Base-by-base conservation (phyloP, 2,113 vertebrate species). In the Nerophis ophidion region DNA sequence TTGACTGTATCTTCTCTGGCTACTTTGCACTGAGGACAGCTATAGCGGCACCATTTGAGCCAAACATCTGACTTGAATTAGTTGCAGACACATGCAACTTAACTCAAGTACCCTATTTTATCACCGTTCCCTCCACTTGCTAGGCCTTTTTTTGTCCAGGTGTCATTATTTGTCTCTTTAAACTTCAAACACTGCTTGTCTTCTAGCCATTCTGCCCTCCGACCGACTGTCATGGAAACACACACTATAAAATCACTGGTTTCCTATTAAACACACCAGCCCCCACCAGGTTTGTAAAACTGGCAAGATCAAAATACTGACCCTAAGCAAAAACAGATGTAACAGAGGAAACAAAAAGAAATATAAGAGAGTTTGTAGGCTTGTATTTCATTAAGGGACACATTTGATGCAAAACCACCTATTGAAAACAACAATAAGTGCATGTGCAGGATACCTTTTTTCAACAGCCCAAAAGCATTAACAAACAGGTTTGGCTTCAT, bases 31-130 rank as follows among this genome's bases (percentile, higher is more conserved):
- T 51, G 19, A 34, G 14, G 36, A 26, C 35, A 55, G 15, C 9
- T 15, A 38, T 7, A 61, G 38, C 42, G 48, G 5, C 64, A 54
- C 17, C 57, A 26, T 36, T 19, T 64, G 47, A 55, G 53, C 53
- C 38, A 44, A 69, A 66, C 72, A 72, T 80, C 68, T 83, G 79
- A 69, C 68, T 74, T 65, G 16, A 52, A 76, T 78, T 85, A 85
- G 70, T 49, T 70, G 54, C 60, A 70, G 57, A 62, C 5, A 1
- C n/a, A 47, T 48, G 49, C 45, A 40, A 51, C 33, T 46, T 12
- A 48, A 47, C 14, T 14, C 42, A 47, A 42, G 16, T 10, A 3
- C 26, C 51, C 11, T 35, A 13, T 19, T 26, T 19, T 48, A 11
- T 12, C 40, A 44, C 12, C 3, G 10, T 48, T 8, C n/a, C 7